Percentiles rank a stretch among this genome's conserved stretches.
Conservation (phyloP, 2,888 invertebrate species). For the Teleiodes luculella region DNA sequence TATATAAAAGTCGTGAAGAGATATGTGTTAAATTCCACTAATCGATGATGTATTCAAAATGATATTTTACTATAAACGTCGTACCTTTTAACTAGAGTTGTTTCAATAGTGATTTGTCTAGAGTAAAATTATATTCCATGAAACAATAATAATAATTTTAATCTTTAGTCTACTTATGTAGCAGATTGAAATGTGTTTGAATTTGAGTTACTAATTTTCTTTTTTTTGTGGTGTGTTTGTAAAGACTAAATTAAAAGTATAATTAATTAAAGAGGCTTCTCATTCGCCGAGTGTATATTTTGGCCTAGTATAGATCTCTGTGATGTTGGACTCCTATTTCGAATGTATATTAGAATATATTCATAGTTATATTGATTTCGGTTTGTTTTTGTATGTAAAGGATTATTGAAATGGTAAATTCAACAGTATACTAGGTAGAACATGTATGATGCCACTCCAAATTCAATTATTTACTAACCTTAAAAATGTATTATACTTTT, state of each 20-base stretch:
- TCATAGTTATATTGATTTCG: neutral
- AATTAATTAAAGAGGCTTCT: conserved; percentile 22
- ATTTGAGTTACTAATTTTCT: neutral
- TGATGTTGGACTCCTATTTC: conserved; percentile 19
- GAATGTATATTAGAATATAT: neutral
- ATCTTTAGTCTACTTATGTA: neutral
- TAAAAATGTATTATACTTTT: no score
- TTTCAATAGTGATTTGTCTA: neutral
- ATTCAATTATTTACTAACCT: no score
- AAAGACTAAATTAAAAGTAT: conserved; percentile 13
- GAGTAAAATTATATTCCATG: neutral
- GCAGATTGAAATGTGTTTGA: neutral
- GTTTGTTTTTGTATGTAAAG: no score
- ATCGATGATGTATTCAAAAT: neutral
- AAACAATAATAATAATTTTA: neutral
- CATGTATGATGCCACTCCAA: no score
- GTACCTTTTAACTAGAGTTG: neutral
- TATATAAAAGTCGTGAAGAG: neutral
- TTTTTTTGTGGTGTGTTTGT: neutral
- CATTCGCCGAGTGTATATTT: conserved; percentile 22
- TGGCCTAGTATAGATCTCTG: conserved; percentile 24
- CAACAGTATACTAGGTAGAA: no score
- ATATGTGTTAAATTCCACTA: neutral
- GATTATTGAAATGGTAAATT: no score
- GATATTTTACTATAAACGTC: neutral